These are phyloP conservation scores for Irena cyanogastra DNA, from an alignment of 2,113 vertebrate genomes.

Conservation along the genomic window DNA sequence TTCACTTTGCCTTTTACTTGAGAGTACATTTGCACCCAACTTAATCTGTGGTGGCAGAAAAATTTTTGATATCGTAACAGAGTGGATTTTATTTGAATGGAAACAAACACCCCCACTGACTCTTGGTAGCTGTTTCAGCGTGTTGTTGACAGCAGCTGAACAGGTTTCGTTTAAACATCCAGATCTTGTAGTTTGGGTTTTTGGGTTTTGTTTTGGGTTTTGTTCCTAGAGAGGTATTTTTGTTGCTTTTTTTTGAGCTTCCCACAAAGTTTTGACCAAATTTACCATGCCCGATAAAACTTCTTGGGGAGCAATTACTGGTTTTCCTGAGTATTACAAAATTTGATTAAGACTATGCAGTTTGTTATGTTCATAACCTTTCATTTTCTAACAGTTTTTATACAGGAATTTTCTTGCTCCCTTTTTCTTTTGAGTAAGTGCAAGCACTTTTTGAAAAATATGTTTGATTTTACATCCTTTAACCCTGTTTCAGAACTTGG, in stretches of 20 bases:
- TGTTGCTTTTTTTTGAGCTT: background rate
- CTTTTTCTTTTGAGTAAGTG: background rate
- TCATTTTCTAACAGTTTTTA: background rate
- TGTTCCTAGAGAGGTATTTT: background rate
- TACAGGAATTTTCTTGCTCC: background rate
- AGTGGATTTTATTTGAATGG: background rate
- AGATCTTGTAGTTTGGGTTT: background rate
- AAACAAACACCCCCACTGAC: background rate
- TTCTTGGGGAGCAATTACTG: background rate
- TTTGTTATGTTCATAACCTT: background rate
- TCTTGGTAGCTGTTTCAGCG: rapidly evolving
- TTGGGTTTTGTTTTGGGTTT: background rate
- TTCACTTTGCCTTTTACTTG: background rate
- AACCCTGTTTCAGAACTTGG: background rate
- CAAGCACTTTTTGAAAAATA: background rate
- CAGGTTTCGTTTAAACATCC: background rate
- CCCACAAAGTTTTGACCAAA: background rate
- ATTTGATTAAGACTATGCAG: background rate
- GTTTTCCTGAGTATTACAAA: background rate
- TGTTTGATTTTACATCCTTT: background rate
- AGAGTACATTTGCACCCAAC: background rate
- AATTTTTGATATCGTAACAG: background rate
- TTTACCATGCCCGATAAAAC: background rate
- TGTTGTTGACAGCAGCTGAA: background rate
- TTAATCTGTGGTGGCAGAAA: rapidly evolving